phyloP scores from a whole-genome alignment of 2,888 invertebrate species.

The Drosophila peninsularis region DNA sequence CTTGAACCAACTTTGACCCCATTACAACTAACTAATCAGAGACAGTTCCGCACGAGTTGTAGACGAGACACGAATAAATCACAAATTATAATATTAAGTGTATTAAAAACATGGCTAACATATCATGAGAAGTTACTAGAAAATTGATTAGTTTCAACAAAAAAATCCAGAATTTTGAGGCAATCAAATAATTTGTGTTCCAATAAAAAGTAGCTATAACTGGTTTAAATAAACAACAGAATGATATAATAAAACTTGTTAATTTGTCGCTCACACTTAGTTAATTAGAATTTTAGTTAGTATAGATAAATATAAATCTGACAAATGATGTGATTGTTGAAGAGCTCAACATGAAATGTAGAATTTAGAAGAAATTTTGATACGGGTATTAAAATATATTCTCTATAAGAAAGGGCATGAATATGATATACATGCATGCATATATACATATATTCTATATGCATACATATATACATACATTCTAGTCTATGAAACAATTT shows the following conservation, averaged over 20 bases:
- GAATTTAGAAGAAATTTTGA: background rate
- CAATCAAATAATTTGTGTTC: background rate
- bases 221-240: background rate
- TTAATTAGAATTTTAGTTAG: background rate
- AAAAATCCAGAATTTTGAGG: background rate
- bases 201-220: background rate
- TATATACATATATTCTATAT: too few relatives aligned
- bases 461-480: too few relatives aligned
- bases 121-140: background rate
- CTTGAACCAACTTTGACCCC: constrained; percentile 18
- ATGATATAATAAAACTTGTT: constrained; percentile 3
- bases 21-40: constrained; percentile 27
- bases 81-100: background rate
- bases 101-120: background rate
- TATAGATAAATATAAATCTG: background rate
- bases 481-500: too few relatives aligned
- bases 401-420: too few relatives aligned
- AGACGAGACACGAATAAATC: background rate
- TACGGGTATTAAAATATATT: too few relatives aligned
- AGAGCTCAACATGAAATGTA: background rate
- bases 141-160: background rate
- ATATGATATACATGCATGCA: too few relatives aligned
- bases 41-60: constrained; percentile 18
- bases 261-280: constrained; percentile 11
- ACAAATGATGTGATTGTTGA: too few relatives aligned